phyloP scores from a whole-genome alignment of 2,888 invertebrate species.

The Lagria hirta region DNA sequence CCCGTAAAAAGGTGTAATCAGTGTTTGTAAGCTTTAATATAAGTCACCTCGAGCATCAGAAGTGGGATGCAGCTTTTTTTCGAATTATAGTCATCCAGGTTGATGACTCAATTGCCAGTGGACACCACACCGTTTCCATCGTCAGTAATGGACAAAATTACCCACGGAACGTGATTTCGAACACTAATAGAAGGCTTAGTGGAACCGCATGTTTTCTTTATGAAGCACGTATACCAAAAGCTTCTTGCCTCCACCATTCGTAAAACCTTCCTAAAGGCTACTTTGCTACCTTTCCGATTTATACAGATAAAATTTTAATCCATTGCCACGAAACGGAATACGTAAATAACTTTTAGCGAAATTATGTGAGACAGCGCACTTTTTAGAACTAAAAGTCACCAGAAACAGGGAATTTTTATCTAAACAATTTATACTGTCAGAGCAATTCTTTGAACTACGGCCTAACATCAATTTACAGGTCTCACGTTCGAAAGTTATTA shows the following conservation, averaged over 20 bases:
- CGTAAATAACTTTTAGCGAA: neutral
- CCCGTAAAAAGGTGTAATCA: neutral
- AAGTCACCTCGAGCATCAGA: neutral
- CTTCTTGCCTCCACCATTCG: slow-evolving; percentile 36
- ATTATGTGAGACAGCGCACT: neutral
- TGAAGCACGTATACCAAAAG: slow-evolving; percentile 48
- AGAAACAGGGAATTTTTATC: neutral
- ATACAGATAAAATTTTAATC: slow-evolving; percentile 11
- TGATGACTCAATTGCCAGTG: slow-evolving; percentile 36
- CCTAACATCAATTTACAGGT: slow-evolving; percentile 9
- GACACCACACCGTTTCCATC: slow-evolving; percentile 24
- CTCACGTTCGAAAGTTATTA: slow-evolving; percentile 23
- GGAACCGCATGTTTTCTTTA: slow-evolving; percentile 52
- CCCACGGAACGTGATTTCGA: slow-evolving; percentile 49
- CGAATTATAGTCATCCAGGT: slow-evolving; percentile 38
- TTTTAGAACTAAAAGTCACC: neutral
- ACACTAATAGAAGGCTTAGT: slow-evolving; percentile 51
- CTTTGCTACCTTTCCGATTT: no score
- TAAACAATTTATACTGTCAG: neutral
- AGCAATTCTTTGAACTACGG: neutral
- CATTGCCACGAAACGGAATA: neutral
- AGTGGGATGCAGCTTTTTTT: slow-evolving; percentile 17
- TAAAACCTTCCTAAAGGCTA: slow-evolving; percentile 20
- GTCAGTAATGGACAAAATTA: slow-evolving; percentile 47
- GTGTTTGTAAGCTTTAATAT: neutral